A percentile compares a stretch with the other conserved stretches of the same genome.
phyloP scores from a whole-genome alignment of 2,113 vertebrate species.

The Microcebus griseorufus region DNA sequence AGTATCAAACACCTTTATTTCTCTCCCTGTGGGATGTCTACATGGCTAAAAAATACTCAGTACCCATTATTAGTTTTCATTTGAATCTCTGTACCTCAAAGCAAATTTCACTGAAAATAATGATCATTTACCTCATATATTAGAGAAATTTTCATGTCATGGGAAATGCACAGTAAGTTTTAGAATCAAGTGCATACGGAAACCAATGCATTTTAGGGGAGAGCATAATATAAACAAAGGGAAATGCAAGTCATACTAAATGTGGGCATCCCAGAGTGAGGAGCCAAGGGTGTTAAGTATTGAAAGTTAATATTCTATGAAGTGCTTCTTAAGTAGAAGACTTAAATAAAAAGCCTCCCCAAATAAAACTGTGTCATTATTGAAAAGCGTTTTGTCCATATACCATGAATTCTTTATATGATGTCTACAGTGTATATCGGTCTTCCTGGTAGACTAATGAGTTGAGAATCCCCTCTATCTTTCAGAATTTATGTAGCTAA shows the following conservation, averaged over 20 bases:
- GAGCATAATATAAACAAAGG: not conserved
- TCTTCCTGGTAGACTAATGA: not conserved
- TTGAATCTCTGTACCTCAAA: not conserved
- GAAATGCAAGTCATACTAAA: not conserved
- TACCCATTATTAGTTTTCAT: not conserved
- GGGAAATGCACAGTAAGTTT: not conserved
- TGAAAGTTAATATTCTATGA: conserved; percentile 25
- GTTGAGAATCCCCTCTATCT: not conserved
- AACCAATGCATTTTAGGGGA: not conserved
- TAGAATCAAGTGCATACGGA: not conserved
- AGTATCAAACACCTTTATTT: not conserved
- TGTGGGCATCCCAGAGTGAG: not conserved
- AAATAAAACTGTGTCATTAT: conserved; percentile 45
- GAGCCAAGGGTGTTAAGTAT: not conserved
- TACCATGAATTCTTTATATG: conserved; percentile 52
- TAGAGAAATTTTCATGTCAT: not conserved
- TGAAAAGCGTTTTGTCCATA: conserved; percentile 53
- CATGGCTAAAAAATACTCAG: not conserved
- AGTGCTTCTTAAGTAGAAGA: not conserved
- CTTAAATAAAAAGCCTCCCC: conserved; percentile 21
- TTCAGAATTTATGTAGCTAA: not conserved
- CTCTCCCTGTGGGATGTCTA: not conserved
- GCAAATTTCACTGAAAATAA: not conserved
- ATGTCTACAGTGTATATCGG: not conserved
- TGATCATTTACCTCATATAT: not conserved